Base-by-base conservation (phyloP, 2,797 vertebrate genomes). In the Cyprinella venusta region DNA sequence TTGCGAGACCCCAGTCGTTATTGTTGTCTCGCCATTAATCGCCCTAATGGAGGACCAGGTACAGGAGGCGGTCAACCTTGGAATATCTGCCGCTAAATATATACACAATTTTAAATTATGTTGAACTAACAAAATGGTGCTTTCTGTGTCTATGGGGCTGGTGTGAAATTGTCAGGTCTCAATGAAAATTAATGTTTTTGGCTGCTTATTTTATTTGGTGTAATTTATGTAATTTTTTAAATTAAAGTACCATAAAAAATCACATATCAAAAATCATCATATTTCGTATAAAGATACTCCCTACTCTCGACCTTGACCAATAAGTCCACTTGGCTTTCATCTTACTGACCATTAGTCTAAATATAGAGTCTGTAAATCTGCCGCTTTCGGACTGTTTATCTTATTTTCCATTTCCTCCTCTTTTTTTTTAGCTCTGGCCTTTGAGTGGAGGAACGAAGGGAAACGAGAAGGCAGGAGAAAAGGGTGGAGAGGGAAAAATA, bases 401-500 rank as follows among this genome's bases (percentile, higher is more conserved):
- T 42, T 1, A 42, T 74, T 83, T 86, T 85, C 71, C 56, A 67
- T 81, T 65, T 78, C 70, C 84, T 80, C 26, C 69, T 40, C 80
- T 64, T 80, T 81, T 75, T 88, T 75, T 88, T 68, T 84, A 87
- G 40, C 61, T 48, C 70, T 36, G 45, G 52, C 68, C 77, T 82
- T 75, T 38, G 52, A 72, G 54, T 3, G 30, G 71, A 79, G 85
- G 18, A 56, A 86, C 45, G 30, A 52, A 86, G 80, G 79, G 77
- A 76, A 84, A 78, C 8, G 10, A 21, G 10, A 13, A 26, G 26
- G 54, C 26, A 83, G 21, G 68, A 76, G 72, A 87, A 87, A 86
- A 84, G 84, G 83, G 71, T 65, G 67, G 63, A 70, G 70, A 87
- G 85, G 85, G 84, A 88, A 86, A 87, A 82, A 64, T 65, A 72